A percentile compares a stretch with the other conserved stretches of the same genome.
These are phyloP conservation scores for Thripadectes ignobilis DNA, from an alignment of 2,797 vertebrate genomes.

Conservation along the genomic window DNA sequence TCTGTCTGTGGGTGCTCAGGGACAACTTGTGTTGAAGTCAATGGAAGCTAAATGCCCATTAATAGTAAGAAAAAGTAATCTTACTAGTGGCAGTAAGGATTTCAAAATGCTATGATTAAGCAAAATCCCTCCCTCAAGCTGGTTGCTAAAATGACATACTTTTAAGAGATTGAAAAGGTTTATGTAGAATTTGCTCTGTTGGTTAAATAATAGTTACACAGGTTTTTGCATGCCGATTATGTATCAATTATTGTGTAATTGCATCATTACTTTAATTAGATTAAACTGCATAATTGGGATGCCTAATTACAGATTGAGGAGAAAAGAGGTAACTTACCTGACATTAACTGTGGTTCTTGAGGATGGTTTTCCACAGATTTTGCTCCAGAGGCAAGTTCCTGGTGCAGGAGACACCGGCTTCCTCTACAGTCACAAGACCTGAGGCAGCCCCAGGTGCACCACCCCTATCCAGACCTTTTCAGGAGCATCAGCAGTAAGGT, in stretches of 20 bases:
- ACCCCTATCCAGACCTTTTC: not conserved
- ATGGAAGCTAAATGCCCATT: not conserved
- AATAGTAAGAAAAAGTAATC: not conserved
- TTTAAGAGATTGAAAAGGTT: conserved; percentile 38
- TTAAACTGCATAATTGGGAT: conserved; percentile 78
- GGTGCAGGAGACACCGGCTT: not conserved
- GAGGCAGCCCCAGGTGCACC: not conserved
- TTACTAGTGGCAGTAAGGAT: not conserved
- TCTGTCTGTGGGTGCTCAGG: not conserved
- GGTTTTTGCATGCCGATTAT: conserved; percentile 75
- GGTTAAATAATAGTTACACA: conserved; percentile 72
- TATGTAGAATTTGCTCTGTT: conserved; percentile 67
- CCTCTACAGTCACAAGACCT: not conserved
- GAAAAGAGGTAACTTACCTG: not conserved
- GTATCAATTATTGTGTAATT: conserved; percentile 79
- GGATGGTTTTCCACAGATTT: not conserved
- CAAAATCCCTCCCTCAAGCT: conserved; percentile 6
- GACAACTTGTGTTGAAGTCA: not conserved
- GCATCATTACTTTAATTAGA: conserved; percentile 78
- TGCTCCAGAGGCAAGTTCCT: not conserved
- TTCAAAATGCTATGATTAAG: not conserved
- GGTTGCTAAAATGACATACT: not conserved
- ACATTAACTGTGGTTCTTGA: not conserved
- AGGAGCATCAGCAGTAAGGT: not conserved
- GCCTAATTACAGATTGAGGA: conserved; percentile 70